These are phyloP conservation scores for Volucella inanis DNA, from an alignment of 2,888 invertebrate genomes.

Conservation along the genomic window DNA sequence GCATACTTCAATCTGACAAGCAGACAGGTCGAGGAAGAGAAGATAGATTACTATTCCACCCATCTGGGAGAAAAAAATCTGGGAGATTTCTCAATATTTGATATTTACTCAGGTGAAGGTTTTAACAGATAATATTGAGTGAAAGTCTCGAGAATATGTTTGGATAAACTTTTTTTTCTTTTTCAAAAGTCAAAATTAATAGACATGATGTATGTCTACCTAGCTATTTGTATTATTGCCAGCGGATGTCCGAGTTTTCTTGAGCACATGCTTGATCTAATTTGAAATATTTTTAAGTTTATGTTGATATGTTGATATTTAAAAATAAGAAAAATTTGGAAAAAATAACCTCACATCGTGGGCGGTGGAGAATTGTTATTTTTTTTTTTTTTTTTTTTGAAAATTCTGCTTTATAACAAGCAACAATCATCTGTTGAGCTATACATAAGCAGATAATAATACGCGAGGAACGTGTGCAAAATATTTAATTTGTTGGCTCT, in stretches of 20 bases:
- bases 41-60: slow-evolving; percentile 67
- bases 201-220: neutral
- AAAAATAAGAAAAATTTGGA: neutral
- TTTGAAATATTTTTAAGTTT: no score
- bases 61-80: slow-evolving; percentile 18
- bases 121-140: slow-evolving; percentile 24
- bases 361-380: slow-evolving; percentile 34
- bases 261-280: no score
- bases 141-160: slow-evolving; percentile 42
- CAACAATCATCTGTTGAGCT: slow-evolving; percentile 1
- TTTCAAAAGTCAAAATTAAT: slow-evolving; percentile 2
- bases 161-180: slow-evolving; percentile 14
- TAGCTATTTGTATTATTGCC: neutral
- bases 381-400: no score
- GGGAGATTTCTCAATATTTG: slow-evolving; percentile 53
- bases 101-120: slow-evolving; percentile 63
- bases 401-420: slow-evolving; percentile 15
- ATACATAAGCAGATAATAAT: slow-evolving; percentile 11
- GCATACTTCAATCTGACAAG: slow-evolving; percentile 64
- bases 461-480: slow-evolving; percentile 67
- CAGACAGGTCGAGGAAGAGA: slow-evolving; percentile 39
- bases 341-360: neutral
- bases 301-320: no score
- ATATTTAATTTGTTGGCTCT: slow-evolving; percentile 43
- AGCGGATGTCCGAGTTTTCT: no score